Evolutionary conservation across 2,888 invertebrate genomes (phyloP).

Genomic region (Hypselothyrea guttata): DNA sequence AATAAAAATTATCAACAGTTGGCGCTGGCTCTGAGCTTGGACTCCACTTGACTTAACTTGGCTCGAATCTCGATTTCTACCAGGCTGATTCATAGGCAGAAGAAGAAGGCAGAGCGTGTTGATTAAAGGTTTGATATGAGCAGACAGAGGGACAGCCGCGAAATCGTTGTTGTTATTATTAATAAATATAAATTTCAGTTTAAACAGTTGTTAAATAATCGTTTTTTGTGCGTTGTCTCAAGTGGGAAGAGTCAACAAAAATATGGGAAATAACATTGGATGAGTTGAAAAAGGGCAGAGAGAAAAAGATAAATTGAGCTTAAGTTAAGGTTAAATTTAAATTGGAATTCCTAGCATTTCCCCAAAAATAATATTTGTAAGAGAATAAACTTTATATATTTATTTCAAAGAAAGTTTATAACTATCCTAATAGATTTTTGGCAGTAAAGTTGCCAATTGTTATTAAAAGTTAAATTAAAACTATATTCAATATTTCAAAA

Average conservation of each 20-base stretch:
- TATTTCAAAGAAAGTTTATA: too few species aligned
- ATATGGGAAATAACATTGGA: conserved; percentile 24
- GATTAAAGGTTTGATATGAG: conserved; percentile 50
- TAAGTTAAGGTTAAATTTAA: too few species aligned
- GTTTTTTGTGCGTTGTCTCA: conserved; percentile 51
- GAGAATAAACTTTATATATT: too few species aligned
- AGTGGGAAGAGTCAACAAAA: too few species aligned
- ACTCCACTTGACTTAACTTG: conserved; percentile 37
- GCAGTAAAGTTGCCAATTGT: too few species aligned
- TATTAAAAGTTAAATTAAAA: too few species aligned
- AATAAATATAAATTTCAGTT: conserved; percentile 76
- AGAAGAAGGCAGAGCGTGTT: conserved; percentile 26
- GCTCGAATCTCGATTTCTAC: conserved; percentile 45
- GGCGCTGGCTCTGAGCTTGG: conserved; percentile 53
- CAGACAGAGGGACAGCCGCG: conserved; percentile 3
- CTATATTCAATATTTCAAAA: too few species aligned
- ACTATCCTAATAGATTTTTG: too few species aligned
- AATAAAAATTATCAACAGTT: conserved; percentile 29
- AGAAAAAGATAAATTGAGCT: too few species aligned
- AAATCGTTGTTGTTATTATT: conserved; percentile 78
- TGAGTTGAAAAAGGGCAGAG: conserved; percentile 8
- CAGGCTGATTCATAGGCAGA: conserved; percentile 66
- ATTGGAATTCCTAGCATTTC: too few species aligned
- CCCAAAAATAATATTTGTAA: too few species aligned
- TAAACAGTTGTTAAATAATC: conserved; percentile 77